A percentile compares a stretch with the other conserved stretches of the same genome.
Conservation (phyloP, 35 echinoderm and acorn worm genomes). For the Apostichopus californicus region DNA sequence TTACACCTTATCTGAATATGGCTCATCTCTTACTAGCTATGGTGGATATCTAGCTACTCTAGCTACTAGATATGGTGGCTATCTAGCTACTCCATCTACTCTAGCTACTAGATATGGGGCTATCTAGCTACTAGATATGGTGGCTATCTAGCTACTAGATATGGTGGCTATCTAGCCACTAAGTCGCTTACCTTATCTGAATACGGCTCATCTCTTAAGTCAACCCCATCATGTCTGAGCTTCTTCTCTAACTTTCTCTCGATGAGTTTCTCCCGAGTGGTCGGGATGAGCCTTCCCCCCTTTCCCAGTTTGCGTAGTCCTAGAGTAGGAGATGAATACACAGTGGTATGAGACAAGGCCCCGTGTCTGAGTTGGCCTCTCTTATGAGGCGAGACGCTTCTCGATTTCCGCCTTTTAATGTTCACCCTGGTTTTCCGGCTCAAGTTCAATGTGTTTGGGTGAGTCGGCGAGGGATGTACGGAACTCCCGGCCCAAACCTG, state of each 20-base stretch:
- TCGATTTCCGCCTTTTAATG: conserved; percentile 71
- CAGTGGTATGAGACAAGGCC: conserved; percentile 52
- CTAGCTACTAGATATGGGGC: no score
- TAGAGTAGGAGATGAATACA: conserved; percentile 76
- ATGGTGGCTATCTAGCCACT: no score
- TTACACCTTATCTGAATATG: no score
- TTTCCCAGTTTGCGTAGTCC: conserved; percentile 62
- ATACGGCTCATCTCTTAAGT: conserved; percentile 86
- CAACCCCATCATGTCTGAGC: conserved; percentile 75
- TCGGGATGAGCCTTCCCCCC: conserved; percentile 38
- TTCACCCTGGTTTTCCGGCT: conserved; percentile 47
- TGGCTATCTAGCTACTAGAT: no score
- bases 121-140: no score
- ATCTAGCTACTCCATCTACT: no score
- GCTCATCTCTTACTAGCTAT: no score
- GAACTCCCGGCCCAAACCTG: conserved; percentile 44
- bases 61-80: no score
- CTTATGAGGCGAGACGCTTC: conserved; percentile 88
- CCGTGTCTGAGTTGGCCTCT: conserved; percentile 52
- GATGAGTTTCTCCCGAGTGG: conserved; percentile 68
- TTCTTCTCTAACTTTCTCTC: conserved; percentile 80
- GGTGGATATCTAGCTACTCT: no score
- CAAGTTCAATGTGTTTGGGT: conserved; percentile 53
- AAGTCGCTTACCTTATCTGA: conserved; percentile 73
- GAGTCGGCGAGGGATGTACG: not conserved